Evolutionary conservation across 2,797 vertebrate genomes (phyloP).

Genomic region (Mastacembelus armatus): DNA sequence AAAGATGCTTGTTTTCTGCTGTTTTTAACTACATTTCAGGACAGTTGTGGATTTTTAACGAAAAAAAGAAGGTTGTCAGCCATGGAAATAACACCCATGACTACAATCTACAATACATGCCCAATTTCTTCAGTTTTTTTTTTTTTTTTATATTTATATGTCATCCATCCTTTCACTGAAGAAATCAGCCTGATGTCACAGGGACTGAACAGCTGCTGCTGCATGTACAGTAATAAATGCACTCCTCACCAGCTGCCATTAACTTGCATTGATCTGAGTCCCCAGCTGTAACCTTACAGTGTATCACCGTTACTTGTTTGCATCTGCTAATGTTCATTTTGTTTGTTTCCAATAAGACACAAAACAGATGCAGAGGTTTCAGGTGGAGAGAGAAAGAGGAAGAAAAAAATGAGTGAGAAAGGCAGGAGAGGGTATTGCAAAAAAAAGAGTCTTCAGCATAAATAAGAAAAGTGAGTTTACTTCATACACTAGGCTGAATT

Average conservation of each 20-base stretch:
- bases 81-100: conserved; percentile 27
- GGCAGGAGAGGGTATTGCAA: background rate
- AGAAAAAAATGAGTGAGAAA: conserved; percentile 4
- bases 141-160: conserved; percentile 34
- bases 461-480: conserved; percentile 20
- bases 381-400: background rate
- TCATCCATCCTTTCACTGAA: conserved; percentile 32
- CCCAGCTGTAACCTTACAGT: conserved; percentile 53
- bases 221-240: conserved; percentile 62
- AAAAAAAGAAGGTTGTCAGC: background rate
- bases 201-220: conserved; percentile 34
- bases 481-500: conserved; percentile 7
- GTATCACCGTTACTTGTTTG: conserved; percentile 68
- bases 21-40: background rate
- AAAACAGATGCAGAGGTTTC: conserved; percentile 28
- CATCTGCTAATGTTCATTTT: conserved; percentile 62
- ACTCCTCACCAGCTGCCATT: conserved; percentile 60
- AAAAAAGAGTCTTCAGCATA: conserved; percentile 26
- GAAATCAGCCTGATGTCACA: conserved; percentile 30
- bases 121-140: background rate
- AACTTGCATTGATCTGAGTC: conserved; percentile 70
- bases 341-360: conserved; percentile 59
- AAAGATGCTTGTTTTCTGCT: background rate
- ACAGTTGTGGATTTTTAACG: background rate
- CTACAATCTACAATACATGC: background rate